Conservation (phyloP, 2,797 vertebrate genomes). For the Oryzias dopingdopingensis region DNA sequence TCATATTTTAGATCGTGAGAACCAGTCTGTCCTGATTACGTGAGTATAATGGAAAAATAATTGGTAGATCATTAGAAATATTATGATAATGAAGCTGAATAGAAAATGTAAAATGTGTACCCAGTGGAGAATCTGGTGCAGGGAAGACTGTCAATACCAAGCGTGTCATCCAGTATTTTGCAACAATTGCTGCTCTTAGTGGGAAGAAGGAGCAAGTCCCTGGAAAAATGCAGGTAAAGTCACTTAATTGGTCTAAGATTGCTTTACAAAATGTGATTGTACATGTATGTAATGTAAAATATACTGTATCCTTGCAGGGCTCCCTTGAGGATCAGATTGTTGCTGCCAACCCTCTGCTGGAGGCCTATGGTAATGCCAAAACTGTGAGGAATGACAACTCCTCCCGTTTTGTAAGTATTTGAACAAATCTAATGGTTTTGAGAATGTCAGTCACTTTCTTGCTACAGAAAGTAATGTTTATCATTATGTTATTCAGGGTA, state of each 20-base stretch:
- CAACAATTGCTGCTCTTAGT: slow-evolving; percentile 78
- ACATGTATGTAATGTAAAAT: neutral
- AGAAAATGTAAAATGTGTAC: neutral
- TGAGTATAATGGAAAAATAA: slow-evolving; percentile 42
- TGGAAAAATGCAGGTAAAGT: slow-evolving; percentile 53
- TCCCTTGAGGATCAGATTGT: slow-evolving; percentile 84
- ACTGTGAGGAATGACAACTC: too few species aligned
- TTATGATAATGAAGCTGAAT: neutral
- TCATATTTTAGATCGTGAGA: slow-evolving; percentile 77
- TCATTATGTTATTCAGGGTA: too few species aligned
- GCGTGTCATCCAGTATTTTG: slow-evolving; percentile 91
- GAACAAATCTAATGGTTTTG: too few species aligned
- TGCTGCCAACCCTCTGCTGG: slow-evolving; percentile 84
- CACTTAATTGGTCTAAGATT: neutral
- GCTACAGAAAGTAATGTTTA: too few species aligned
- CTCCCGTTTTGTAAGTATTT: neutral
- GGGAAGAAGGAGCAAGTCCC: neutral
- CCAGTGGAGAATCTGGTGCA: slow-evolving; percentile 84
- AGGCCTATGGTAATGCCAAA: slow-evolving; percentile 71
- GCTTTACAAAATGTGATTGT: neutral
- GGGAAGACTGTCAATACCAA: slow-evolving; percentile 94
- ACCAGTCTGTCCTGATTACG: slow-evolving; percentile 86
- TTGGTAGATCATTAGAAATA: neutral
- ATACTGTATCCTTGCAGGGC: slow-evolving; percentile 68
- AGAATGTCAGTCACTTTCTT: too few species aligned